Percentiles rank a stretch among this genome's conserved stretches.
Conservation (phyloP, 2,888 invertebrate species). For the Cabera pusaria region DNA sequence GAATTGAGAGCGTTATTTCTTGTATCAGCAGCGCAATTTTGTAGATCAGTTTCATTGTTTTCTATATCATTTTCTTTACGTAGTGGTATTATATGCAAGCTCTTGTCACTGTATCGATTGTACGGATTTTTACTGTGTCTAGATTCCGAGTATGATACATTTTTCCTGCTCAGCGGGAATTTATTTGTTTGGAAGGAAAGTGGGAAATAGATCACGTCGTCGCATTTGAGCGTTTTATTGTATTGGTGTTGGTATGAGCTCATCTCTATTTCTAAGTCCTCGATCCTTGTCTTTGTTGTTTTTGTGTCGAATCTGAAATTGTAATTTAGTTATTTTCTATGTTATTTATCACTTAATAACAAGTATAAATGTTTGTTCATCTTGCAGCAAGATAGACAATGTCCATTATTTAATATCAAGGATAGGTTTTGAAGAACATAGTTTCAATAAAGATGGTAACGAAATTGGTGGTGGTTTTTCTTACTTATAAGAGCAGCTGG, state of each 20-base stretch:
- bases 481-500: conserved; percentile 70
- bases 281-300: conserved; percentile 60
- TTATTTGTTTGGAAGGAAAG: conserved; percentile 73
- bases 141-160: conserved; percentile 43
- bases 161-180: conserved; percentile 64
- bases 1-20: conserved; percentile 9
- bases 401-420: no score
- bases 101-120: conserved; percentile 4
- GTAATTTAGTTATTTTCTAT: no score
- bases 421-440: no score
- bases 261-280: conserved; percentile 71
- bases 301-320: conserved; percentile 66
- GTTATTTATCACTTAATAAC: no score
- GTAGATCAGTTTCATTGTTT: conserved; percentile 2
- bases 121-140: conserved; percentile 7
- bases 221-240: conserved; percentile 57
- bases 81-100: no score
- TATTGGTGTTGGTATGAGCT: conserved; percentile 55
- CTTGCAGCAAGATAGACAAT: not conserved
- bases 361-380: no score
- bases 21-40: not conserved
- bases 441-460: no score
- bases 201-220: conserved; percentile 74
- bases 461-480: not conserved
- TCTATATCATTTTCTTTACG: conserved; percentile 11